Evolutionary conservation across 2,888 invertebrate species (phyloP).

Genomic region (Leptogaster cylindrica): DNA sequence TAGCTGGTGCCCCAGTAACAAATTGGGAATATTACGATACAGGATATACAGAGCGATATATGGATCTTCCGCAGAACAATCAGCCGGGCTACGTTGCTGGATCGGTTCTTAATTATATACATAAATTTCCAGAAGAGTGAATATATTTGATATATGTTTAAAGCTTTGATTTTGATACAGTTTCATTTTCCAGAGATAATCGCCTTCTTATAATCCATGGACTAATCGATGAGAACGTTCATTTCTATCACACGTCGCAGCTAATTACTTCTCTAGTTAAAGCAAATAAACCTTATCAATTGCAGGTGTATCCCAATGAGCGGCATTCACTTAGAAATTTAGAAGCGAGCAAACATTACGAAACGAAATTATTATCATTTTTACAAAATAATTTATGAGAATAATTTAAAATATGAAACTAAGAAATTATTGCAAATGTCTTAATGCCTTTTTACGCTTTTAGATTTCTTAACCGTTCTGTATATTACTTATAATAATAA

Average conservation of each 20-base stretch:
- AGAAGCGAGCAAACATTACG: slow-evolving; percentile 95
- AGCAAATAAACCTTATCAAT: slow-evolving; percentile 94
- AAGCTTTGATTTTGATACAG: not conserved
- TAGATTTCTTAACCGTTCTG: too few species aligned
- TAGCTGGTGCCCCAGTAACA: slow-evolving; percentile 97
- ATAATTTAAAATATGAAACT: too few species aligned
- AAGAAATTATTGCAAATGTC: too few species aligned
- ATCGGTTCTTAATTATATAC: slow-evolving; percentile 83
- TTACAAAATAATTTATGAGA: slow-evolving; percentile 78
- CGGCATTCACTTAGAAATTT: slow-evolving; percentile 92
- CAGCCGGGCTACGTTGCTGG: slow-evolving; percentile 80
- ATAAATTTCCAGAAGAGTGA: slow-evolving; percentile 90
- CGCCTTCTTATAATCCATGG: slow-evolving; percentile 95
- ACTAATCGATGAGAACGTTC: slow-evolving; percentile 97
- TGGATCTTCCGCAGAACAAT: slow-evolving; percentile 84
- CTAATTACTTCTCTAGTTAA: slow-evolving; percentile 88
- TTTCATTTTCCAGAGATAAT: slow-evolving; percentile 73
- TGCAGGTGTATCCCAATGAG: slow-evolving; percentile 96
- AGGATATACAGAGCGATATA: slow-evolving; percentile 97
- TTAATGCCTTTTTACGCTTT: too few species aligned
- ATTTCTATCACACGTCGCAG: slow-evolving; percentile 94
- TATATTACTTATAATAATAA: too few species aligned
- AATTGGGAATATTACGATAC: slow-evolving; percentile 98
- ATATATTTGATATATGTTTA: slow-evolving; percentile 54
- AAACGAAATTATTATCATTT: slow-evolving; percentile 91